A percentile compares a stretch with the other conserved stretches of the same genome.
These are phyloP conservation scores for Homarus gammarus DNA, from an alignment of 2,888 invertebrate species.

Conservation along the genomic window DNA sequence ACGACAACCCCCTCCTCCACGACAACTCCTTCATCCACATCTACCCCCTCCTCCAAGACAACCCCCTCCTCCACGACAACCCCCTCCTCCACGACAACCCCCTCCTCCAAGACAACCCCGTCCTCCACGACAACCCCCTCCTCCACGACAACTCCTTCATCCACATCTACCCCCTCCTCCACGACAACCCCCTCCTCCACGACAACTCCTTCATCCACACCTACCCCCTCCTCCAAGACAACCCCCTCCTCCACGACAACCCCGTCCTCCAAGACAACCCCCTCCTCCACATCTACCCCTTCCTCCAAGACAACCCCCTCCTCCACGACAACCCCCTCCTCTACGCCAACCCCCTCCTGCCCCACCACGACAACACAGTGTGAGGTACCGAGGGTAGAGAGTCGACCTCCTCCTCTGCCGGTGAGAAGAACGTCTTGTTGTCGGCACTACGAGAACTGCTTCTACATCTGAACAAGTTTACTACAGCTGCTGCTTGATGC, in stretches of 20 bases:
- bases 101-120: background rate
- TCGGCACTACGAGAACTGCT: slow-evolving; percentile 59
- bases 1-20: background rate
- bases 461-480: slow-evolving; percentile 57
- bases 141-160: background rate
- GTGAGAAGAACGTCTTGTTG: slow-evolving; percentile 44
- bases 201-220: background rate
- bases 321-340: background rate
- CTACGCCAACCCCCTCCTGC: background rate
- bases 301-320: background rate
- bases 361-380: slow-evolving; percentile 3
- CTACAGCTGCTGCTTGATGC: slow-evolving; percentile 32
- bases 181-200: background rate
- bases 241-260: background rate
- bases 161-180: background rate
- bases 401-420: slow-evolving; percentile 40
- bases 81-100: background rate
- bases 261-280: background rate
- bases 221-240: background rate
- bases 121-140: background rate
- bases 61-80: background rate
- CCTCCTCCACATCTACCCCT: background rate
- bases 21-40: background rate
- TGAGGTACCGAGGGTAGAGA: background rate
- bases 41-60: background rate